Conservation (phyloP, 2,888 invertebrate species). For the Dasysyrphus tricinctus region DNA sequence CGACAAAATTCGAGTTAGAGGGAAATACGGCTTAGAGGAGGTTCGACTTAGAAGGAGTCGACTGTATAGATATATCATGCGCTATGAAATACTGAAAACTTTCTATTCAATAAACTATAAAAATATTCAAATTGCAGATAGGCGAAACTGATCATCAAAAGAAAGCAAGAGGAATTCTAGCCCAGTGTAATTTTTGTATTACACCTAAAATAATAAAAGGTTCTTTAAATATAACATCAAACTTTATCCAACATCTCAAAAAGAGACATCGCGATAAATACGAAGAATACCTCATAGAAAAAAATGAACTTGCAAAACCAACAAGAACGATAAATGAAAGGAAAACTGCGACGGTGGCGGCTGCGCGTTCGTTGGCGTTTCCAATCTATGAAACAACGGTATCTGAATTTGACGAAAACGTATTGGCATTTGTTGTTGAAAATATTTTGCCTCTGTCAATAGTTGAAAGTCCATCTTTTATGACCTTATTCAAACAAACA, state of each 20-base stretch:
- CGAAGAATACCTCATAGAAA: constrained; percentile 47
- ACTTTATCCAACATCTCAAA: constrained; percentile 60
- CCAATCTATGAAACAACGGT: neutral
- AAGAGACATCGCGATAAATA: constrained; percentile 43
- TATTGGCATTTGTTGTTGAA: constrained; percentile 6
- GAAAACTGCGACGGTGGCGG: neutral
- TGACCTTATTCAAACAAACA: neutral
- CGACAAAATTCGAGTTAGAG: too few relatives aligned
- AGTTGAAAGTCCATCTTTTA: constrained; percentile 18
- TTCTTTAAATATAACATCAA: constrained; percentile 55
- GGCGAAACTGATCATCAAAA: constrained; percentile 22
- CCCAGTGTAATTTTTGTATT: constrained; percentile 48
- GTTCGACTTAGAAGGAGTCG: too few relatives aligned
- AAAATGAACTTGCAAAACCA: constrained; percentile 12
- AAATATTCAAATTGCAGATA: neutral
- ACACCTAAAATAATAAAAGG: constrained; percentile 43
- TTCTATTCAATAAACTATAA: too few relatives aligned
- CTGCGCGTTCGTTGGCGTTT: too few relatives aligned
- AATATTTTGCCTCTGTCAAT: neutral
- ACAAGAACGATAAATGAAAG: neutral
- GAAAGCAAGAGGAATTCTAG: constrained; percentile 37
- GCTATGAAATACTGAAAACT: too few relatives aligned
- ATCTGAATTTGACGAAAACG: neutral
- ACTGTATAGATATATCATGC: too few relatives aligned
- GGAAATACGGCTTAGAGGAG: too few relatives aligned